Percentiles rank a stretch among this genome's conserved stretches.
Evolutionary conservation across 2,888 invertebrate genomes (phyloP).

Genomic region (Platycnemis pennipes): DNA sequence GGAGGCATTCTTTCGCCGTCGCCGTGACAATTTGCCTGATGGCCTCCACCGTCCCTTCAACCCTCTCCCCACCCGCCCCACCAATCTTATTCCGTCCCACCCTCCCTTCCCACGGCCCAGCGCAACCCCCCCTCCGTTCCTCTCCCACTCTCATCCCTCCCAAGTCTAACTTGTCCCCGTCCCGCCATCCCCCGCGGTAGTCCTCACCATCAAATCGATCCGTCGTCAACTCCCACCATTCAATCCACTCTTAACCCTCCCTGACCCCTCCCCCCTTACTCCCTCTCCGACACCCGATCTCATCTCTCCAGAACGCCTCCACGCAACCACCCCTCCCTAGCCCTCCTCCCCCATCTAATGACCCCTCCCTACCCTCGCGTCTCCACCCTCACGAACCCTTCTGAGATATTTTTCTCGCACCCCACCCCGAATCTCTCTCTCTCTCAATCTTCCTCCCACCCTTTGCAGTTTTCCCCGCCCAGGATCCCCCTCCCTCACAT

Average conservation of each 20-base stretch:
- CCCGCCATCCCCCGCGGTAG: not conserved
- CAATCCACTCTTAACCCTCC: not conserved
- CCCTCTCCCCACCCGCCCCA: not conserved
- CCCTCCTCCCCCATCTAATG: slow-evolving; percentile 8
- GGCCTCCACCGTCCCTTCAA: not conserved
- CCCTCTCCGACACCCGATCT: not conserved
- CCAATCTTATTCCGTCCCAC: not conserved
- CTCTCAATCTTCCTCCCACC: too few relatives aligned
- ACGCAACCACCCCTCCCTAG: not conserved
- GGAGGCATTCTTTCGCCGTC: not conserved
- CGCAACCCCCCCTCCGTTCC: not conserved
- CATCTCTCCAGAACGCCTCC: too few relatives aligned
- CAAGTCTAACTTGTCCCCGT: not conserved
- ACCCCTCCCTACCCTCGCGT: not conserved
- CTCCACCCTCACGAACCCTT: too few relatives aligned
- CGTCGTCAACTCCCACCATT: not conserved
- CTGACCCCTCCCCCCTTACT: not conserved
- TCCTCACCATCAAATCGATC: not conserved
- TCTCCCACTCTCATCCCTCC: too few relatives aligned
- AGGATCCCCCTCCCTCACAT: not conserved
- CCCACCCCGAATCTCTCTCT: too few relatives aligned
- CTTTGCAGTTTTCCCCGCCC: too few relatives aligned
- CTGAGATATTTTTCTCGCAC: too few relatives aligned
- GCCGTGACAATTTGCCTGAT: slow-evolving; percentile 8
- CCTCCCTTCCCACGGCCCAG: not conserved